These are phyloP conservation scores for Hyposmocoma kahamanoa DNA, from an alignment of 1,140 invertebrate species.

Conservation along the genomic window DNA sequence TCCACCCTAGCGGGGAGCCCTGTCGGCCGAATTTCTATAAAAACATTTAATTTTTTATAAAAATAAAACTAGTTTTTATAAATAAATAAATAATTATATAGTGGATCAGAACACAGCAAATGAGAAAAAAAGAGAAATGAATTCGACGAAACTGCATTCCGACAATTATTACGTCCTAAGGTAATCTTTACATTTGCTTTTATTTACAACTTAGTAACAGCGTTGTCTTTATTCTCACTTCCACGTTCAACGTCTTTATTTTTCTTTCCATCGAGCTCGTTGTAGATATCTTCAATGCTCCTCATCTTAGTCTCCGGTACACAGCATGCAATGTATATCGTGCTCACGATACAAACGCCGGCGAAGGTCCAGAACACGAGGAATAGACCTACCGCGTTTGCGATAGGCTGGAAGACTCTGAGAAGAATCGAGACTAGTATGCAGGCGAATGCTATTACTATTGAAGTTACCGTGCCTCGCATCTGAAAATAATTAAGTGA, in stretches of 20 bases:
- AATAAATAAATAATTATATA: too few relatives aligned
- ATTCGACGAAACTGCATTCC: too few relatives aligned
- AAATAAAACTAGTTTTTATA: too few relatives aligned
- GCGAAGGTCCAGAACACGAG: constrained; percentile 81
- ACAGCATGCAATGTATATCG: constrained; percentile 76
- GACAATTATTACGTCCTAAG: not conserved
- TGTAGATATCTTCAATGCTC: constrained; percentile 74
- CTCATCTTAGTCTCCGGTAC: constrained; percentile 84
- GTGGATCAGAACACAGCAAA: too few relatives aligned
- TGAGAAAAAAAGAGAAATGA: too few relatives aligned
- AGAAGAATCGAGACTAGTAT: constrained; percentile 46
- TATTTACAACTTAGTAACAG: constrained; percentile 49
- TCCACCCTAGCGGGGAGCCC: too few relatives aligned
- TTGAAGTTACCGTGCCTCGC: constrained; percentile 56
- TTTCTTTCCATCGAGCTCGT: constrained; percentile 36
- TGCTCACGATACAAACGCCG: constrained; percentile 75
- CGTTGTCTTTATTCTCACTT: constrained; percentile 21
- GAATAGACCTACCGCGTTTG: constrained; percentile 72
- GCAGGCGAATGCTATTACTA: constrained; percentile 54
- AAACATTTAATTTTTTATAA: too few relatives aligned
- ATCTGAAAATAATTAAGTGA: constrained; percentile 33
- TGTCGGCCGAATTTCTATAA: too few relatives aligned
- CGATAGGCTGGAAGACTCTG: constrained; percentile 64
- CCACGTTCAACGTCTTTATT: constrained; percentile 36
- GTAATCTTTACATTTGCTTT: not conserved